Conservation (phyloP, 2,888 invertebrate species). For the Brachypalpus laphriformis region DNA sequence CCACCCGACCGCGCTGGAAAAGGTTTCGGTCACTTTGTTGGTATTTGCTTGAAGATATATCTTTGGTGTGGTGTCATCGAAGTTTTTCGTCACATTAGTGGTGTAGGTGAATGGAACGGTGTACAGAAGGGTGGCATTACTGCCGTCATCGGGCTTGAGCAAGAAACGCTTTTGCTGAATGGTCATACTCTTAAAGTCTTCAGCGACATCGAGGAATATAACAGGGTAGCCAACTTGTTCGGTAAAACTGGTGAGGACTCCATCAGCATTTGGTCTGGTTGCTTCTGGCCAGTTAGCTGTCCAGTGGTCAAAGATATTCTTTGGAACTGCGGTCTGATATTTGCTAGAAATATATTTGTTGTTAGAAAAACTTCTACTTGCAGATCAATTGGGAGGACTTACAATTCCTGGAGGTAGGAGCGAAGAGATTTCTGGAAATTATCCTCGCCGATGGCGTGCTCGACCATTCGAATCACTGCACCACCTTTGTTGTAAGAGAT, state of each 20-base stretch:
- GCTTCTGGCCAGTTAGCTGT: slow-evolving; percentile 79
- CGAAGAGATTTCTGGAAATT: slow-evolving; percentile 85
- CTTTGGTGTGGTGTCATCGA: slow-evolving; percentile 76
- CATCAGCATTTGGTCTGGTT: slow-evolving; percentile 76
- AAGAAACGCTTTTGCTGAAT: slow-evolving; percentile 80
- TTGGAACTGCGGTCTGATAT: slow-evolving; percentile 82
- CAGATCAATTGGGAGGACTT: slow-evolving; percentile 73
- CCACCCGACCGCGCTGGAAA: slow-evolving; percentile 75
- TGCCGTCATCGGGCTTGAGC: slow-evolving; percentile 76
- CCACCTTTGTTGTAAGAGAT: slow-evolving; percentile 89
- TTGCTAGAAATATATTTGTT: slow-evolving; percentile 71
- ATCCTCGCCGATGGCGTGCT: slow-evolving; percentile 85
- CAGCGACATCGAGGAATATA: slow-evolving; percentile 82
- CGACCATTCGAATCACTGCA: slow-evolving; percentile 87
- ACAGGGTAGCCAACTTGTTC: slow-evolving; percentile 87
- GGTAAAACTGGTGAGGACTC: slow-evolving; percentile 85
- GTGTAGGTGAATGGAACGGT: slow-evolving; percentile 80
- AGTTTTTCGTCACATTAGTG: slow-evolving; percentile 76
- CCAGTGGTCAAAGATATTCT: slow-evolving; percentile 84
- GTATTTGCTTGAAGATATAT: slow-evolving; percentile 75
- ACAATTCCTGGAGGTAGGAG: slow-evolving; percentile 83
- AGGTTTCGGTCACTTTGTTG: neutral
- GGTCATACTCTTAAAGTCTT: slow-evolving; percentile 68
- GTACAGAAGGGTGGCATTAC: slow-evolving; percentile 76
- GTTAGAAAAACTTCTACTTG: too few species aligned